Base-by-base conservation (phyloP, 2,888 invertebrate genomes). In the Leptinotarsa tumamoca region DNA sequence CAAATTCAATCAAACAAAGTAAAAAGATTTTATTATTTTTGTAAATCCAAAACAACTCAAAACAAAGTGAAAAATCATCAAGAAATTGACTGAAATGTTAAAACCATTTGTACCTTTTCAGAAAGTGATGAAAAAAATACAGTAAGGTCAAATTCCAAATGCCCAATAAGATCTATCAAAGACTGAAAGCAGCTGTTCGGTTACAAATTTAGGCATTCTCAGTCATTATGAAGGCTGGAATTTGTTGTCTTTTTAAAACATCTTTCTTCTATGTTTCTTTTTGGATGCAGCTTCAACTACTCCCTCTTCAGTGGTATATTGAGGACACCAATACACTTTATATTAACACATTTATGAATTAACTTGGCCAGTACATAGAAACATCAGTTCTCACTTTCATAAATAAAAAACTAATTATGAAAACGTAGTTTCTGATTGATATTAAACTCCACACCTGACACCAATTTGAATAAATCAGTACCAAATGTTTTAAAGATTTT, bases 51-150 rank as follows among this genome's bases (percentile, higher is more conserved):
- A 27, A 51, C 51, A 14, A 21, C 17, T 2, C 17, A 51, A 51
- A 27, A 51, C 51, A 14, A 21, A 58, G 15, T 58, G 14, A 23
- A 15, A 58, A 15, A 23, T 68, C 3, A 14, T 21, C 17, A 18
- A 49, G 49, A 49, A 58, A 14, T 69, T 17, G 33, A 69, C 63
- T 17, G 15, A 43, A 58, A 15, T 10, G 61, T 71, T 68, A 76
- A 73, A 61, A 73, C 52, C 72, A 77, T 75, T 75, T 75, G 75
- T 77, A 77, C 74, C 74, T 72, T 73, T 23, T 58, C 67, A 74
- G 69, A 67, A 71, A 68, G 67, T 73, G 50, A 43, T 43, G 10
- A 43, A 43, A 43, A 72, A 21, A 23, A 58, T 23, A 49, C 58
- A 70, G 72, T 67, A 72, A 72, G 70, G 67, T 72, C 77, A 73